phyloP scores from a whole-genome alignment of 53 echinoderm and acorn worm species.

The Holothuria leucospilota region DNA sequence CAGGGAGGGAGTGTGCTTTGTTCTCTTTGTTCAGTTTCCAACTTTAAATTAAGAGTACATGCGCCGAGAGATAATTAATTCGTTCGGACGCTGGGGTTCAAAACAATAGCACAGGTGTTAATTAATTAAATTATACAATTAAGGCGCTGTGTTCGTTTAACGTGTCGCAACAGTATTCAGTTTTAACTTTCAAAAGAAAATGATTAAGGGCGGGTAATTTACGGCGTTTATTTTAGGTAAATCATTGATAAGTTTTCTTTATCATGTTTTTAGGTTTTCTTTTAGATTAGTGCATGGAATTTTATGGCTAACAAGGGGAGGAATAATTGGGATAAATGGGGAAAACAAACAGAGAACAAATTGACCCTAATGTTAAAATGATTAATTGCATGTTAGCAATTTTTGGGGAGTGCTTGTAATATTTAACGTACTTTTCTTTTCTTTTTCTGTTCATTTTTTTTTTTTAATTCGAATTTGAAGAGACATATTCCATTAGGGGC shows the following conservation, averaged over 20 bases:
- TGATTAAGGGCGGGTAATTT: too few species aligned
- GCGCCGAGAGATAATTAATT: constrained; percentile 41
- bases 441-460: too few species aligned
- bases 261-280: not conserved
- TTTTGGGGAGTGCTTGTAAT: too few species aligned
- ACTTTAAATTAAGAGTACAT: constrained; percentile 47
- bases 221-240: constrained; percentile 1
- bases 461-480: too few species aligned
- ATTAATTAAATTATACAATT: constrained; percentile 49
- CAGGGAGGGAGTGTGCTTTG: constrained; percentile 31
- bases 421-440: too few species aligned
- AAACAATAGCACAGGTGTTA: constrained; percentile 52
- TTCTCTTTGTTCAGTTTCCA: constrained; percentile 42
- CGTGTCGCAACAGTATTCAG: too few species aligned
- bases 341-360: too few species aligned
- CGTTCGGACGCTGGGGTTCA: constrained; percentile 1
- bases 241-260: not conserved
- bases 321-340: too few species aligned
- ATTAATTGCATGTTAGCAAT: too few species aligned
- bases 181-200: too few species aligned
- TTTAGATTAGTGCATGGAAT: not conserved
- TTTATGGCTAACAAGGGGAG: not conserved
- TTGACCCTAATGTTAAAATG: too few species aligned
- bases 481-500: too few species aligned
- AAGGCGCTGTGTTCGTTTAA: not conserved